These are phyloP conservation scores for Noctua pronuba DNA, from an alignment of 2,888 invertebrate genomes.

Conservation along the genomic window DNA sequence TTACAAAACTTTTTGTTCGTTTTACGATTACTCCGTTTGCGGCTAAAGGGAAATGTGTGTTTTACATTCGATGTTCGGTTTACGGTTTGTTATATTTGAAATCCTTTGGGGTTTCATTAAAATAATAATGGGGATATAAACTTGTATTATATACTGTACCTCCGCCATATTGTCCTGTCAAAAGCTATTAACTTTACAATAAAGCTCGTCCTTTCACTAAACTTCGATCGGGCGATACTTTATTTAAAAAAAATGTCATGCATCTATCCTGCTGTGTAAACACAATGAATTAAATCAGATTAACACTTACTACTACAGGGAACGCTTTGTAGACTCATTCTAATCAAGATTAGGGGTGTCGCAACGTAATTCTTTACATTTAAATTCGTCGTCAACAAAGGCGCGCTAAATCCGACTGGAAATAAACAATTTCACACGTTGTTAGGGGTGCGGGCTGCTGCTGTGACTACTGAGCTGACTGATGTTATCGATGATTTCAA, in stretches of 20 bases:
- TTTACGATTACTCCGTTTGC: slow-evolving; percentile 45
- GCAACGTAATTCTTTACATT: slow-evolving; percentile 87
- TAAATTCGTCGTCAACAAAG: slow-evolving; percentile 82
- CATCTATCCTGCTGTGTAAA: slow-evolving; percentile 84
- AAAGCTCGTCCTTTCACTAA: slow-evolving; percentile 66
- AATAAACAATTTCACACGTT: slow-evolving; percentile 86
- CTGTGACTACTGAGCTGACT: slow-evolving; percentile 60
- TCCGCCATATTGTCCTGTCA: slow-evolving; percentile 65
- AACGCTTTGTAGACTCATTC: slow-evolving; percentile 83
- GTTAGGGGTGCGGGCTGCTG: slow-evolving; percentile 67
- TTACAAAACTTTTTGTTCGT: slow-evolving; percentile 41
- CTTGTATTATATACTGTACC: slow-evolving; percentile 46
- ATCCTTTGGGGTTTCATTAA: slow-evolving; percentile 48
- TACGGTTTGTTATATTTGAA: slow-evolving; percentile 38
- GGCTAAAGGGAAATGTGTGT: slow-evolving; percentile 44
- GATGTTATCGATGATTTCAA: slow-evolving; percentile 80
- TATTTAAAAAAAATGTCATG: slow-evolving; percentile 78
- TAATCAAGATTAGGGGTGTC: slow-evolving; percentile 88
- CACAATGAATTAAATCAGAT: slow-evolving; percentile 89
- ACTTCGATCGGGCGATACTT: slow-evolving; percentile 70
- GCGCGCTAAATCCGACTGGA: slow-evolving; percentile 79
- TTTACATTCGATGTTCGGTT: slow-evolving; percentile 48
- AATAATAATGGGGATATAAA: slow-evolving; percentile 54
- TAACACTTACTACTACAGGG: slow-evolving; percentile 86
- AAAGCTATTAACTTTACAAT: slow-evolving; percentile 74